These are phyloP conservation scores for Cynopterus brachyotis DNA, from an alignment of 2,113 vertebrate species.

Conservation along the genomic window DNA sequence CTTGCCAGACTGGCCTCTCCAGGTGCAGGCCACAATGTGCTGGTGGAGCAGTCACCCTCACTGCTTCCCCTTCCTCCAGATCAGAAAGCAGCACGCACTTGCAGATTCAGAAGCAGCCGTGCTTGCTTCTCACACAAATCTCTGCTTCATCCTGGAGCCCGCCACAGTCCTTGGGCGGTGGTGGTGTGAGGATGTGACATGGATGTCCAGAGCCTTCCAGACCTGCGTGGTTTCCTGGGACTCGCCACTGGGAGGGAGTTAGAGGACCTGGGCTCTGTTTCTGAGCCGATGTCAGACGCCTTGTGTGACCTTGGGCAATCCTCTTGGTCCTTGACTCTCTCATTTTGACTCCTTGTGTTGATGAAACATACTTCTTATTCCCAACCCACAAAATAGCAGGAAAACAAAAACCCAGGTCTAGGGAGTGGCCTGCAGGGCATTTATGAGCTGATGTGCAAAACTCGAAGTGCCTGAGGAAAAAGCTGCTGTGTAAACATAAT, in stretches of 20 bases:
- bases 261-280: neutral
- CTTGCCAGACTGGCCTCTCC: neutral
- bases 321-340: neutral
- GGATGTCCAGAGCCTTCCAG: slow-evolving; percentile 15
- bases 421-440: neutral
- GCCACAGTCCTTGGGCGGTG: neutral
- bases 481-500: slow-evolving; percentile 71
- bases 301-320: neutral
- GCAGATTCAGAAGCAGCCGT: neutral
- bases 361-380: neutral
- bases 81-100: neutral
- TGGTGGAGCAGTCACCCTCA: neutral
- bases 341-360: neutral
- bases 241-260: neutral
- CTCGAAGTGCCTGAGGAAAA: slow-evolving; percentile 46
- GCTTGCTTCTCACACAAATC: neutral
- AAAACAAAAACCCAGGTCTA: neutral
- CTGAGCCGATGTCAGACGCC: neutral
- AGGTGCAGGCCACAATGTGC: neutral
- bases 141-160: neutral
- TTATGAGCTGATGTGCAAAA: neutral
- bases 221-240: neutral
- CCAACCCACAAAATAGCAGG: neutral
- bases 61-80: fast-evolving
- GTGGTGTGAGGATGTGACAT: neutral